phyloP scores from a whole-genome alignment of 2,888 invertebrate genomes.

The Pimpla rufipes region DNA sequence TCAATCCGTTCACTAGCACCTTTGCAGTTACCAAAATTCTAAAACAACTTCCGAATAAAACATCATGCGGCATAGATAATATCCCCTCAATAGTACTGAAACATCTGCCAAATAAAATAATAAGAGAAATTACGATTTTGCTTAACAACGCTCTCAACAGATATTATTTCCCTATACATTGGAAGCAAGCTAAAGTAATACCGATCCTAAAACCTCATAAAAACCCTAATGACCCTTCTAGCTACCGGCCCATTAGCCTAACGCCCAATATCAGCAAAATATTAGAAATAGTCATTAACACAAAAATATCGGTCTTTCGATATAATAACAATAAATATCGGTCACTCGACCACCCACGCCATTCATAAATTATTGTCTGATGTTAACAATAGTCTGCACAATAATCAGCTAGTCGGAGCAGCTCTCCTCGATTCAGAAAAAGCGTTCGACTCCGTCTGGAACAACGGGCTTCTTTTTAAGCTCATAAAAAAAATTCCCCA shows the following conservation, averaged over 20 bases:
- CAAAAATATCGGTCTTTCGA: constrained; percentile 1
- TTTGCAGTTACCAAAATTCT: constrained; percentile 15
- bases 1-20: not conserved
- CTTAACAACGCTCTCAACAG: constrained; percentile 53
- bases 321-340: constrained; percentile 6
- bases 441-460: constrained; percentile 55
- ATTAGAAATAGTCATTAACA: constrained; percentile 42
- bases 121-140: constrained; percentile 21
- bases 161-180: constrained; percentile 38
- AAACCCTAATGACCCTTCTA: constrained; percentile 37
- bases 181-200: constrained; percentile 42
- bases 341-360: constrained; percentile 53
- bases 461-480: constrained; percentile 32
- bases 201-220: constrained; percentile 40
- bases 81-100: no score
- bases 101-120: constrained; percentile 30
- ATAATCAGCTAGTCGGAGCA: constrained; percentile 27
- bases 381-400: not conserved
- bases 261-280: no score
- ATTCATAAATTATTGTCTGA: constrained; percentile 45
- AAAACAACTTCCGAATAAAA: constrained; percentile 54
- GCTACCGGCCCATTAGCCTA: constrained; percentile 61
- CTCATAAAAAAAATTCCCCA: constrained; percentile 11
- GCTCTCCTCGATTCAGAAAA: no score
- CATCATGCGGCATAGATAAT: constrained; percentile 53